phyloP scores from a whole-genome alignment of 2,113 vertebrate species.

The Eudyptes chrysolophus region DNA sequence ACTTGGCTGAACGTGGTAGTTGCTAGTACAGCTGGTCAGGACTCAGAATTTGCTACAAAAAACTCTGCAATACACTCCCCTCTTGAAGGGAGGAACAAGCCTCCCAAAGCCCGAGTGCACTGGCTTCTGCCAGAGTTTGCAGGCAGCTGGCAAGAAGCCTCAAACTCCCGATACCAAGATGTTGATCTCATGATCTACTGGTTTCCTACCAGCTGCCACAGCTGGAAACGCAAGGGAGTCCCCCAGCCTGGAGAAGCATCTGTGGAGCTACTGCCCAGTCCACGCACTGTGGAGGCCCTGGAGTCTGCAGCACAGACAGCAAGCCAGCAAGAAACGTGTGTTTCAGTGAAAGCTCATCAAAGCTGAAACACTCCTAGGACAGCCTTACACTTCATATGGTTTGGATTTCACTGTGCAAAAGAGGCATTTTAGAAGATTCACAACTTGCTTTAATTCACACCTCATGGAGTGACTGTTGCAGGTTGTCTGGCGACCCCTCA shows the following conservation, averaged over 20 bases:
- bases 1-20: background rate
- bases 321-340: background rate
- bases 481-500: background rate
- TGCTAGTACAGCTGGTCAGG: background rate
- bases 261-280: background rate
- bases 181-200: background rate
- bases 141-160: background rate
- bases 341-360: background rate
- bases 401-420: background rate
- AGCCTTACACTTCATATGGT: background rate
- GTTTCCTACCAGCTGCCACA: conserved; percentile 16
- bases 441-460: background rate
- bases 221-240: background rate
- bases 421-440: background rate
- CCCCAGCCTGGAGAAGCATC: background rate
- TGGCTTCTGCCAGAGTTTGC: background rate
- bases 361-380: background rate
- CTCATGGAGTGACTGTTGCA: background rate
- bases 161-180: background rate
- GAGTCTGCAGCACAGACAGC: background rate
- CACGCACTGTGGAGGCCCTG: rapidly evolving
- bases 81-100: background rate
- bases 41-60: background rate
- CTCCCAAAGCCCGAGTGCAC: background rate
- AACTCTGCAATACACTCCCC: background rate